Conservation (phyloP, 2,888 invertebrate species). For the Drosophila pullipes region DNA sequence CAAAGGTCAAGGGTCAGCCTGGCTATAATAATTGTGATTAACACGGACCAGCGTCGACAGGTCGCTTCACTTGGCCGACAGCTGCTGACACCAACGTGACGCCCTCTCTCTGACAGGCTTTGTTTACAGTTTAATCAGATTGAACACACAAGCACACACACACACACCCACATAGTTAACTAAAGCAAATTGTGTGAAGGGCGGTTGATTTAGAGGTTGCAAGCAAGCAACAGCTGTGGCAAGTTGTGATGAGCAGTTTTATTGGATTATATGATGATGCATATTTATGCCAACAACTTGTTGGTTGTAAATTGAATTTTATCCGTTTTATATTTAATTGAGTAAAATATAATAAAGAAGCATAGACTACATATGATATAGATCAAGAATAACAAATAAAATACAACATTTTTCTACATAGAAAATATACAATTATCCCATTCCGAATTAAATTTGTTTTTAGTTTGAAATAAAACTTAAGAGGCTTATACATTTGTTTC, state of each 20-base stretch:
- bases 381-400: not conserved
- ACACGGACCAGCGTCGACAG: slow-evolving; percentile 19
- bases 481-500: not conserved
- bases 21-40: slow-evolving; percentile 32
- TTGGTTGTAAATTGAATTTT: not conserved
- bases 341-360: not conserved
- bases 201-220: slow-evolving; percentile 1
- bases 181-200: not conserved
- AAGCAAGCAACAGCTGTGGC: slow-evolving; percentile 12
- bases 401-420: not conserved
- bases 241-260: slow-evolving; percentile 9
- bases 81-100: slow-evolving; percentile 27
- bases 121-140: slow-evolving; percentile 29
- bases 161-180: slow-evolving; percentile 13
- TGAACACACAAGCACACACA: slow-evolving; percentile 22
- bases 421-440: not conserved
- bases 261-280: slow-evolving; percentile 1
- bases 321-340: not conserved
- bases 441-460: not conserved
- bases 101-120: slow-evolving; percentile 22
- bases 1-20: slow-evolving; percentile 35
- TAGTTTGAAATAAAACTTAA: not conserved
- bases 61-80: slow-evolving; percentile 30
- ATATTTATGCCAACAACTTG: not conserved
- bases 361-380: not conserved